Evolutionary conservation across 92 coral and sea anemone species (phyloP).

Genomic region (Micromussa lordhowensis): DNA sequence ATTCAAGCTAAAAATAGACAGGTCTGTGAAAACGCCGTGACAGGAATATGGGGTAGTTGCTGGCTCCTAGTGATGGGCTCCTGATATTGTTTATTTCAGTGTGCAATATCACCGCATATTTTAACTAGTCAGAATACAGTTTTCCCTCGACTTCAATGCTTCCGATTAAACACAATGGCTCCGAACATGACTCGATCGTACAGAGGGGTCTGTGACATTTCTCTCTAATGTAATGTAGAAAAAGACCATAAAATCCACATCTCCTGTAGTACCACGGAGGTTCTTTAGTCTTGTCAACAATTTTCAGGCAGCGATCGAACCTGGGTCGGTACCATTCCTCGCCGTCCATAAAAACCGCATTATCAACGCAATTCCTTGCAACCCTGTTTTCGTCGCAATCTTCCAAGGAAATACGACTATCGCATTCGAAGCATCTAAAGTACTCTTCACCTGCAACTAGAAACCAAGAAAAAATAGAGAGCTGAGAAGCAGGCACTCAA

Average conservation of each 20-base stretch:
- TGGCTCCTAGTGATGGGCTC: too few relatives aligned
- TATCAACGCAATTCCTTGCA: conserved; percentile 1
- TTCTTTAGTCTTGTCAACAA: conserved; percentile 11
- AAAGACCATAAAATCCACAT: conserved; percentile 19
- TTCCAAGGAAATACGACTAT: conserved; percentile 17
- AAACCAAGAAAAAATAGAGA: neutral
- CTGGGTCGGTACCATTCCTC: conserved; percentile 6
- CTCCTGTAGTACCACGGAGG: neutral
- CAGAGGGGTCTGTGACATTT: conserved; percentile 8
- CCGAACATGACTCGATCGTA: neutral
- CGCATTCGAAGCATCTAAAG: conserved; percentile 21
- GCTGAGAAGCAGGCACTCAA: neutral
- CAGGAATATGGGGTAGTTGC: too few relatives aligned
- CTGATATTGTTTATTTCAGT: too few relatives aligned
- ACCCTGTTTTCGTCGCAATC: neutral
- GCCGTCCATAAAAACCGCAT: neutral
- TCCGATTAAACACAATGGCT: conserved; percentile 8
- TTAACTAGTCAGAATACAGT: neutral
- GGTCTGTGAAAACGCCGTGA: too few relatives aligned
- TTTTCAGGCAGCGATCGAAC: conserved; percentile 24
- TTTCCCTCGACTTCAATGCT: neutral
- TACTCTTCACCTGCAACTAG: neutral
- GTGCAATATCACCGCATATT: too few relatives aligned
- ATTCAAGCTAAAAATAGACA: too few relatives aligned
- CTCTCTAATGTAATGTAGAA: conserved; percentile 5